phyloP scores from a whole-genome alignment of 2,113 vertebrate genomes.

The Ornithorhynchus anatinus region DNA sequence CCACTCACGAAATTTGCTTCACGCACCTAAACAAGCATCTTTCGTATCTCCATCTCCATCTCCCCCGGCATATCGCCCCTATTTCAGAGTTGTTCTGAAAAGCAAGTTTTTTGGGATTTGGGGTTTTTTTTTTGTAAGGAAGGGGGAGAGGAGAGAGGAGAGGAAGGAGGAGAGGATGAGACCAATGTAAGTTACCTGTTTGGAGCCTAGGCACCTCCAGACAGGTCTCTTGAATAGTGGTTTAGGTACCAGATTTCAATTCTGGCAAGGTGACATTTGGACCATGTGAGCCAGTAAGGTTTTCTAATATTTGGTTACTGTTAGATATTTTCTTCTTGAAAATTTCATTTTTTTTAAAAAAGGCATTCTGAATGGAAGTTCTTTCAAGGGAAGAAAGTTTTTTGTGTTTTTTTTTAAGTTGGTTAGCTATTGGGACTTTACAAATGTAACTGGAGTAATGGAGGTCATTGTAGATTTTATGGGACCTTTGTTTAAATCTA shows the following conservation, averaged over 20 bases:
- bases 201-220: conserved; percentile 21
- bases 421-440: too few species aligned
- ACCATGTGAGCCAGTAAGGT: background rate
- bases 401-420: background rate
- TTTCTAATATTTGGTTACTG: background rate
- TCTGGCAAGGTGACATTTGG: background rate
- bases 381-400: background rate
- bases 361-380: background rate
- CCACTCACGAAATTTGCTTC: too few species aligned
- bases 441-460: too few species aligned
- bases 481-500: too few species aligned
- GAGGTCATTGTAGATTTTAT: too few species aligned
- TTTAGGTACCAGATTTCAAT: conserved; percentile 12
- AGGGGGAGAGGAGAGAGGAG: conserved; percentile 5
- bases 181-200: conserved; percentile 15
- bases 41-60: too few species aligned
- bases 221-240: conserved; percentile 30
- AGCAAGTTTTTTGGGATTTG: conserved; percentile 46
- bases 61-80: conserved; percentile 16
- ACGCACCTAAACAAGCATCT: too few species aligned
- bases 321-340: background rate
- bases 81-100: conserved; percentile 45
- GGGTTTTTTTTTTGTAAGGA: conserved; percentile 22
- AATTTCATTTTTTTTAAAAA: background rate
- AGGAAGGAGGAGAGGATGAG: too few species aligned